Percentiles rank a stretch among this genome's conserved stretches.
These are phyloP conservation scores for Anguilla japonica DNA, from an alignment of 2,113 vertebrate species.

Conservation along the genomic window DNA sequence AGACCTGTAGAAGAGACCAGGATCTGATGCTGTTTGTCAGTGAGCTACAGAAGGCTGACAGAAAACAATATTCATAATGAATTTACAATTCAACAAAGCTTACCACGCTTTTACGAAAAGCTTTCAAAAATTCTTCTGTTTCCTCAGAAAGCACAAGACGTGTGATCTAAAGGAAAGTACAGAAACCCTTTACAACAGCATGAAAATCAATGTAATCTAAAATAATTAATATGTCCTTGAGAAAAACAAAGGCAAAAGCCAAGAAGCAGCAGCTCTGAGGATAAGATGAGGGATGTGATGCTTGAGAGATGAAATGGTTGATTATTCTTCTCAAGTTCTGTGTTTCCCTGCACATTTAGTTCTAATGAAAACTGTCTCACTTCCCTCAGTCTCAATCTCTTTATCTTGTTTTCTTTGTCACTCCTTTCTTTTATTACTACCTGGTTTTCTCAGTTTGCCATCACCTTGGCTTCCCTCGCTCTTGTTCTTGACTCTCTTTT, in stretches of 20 bases:
- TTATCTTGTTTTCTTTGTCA: conserved; percentile 16
- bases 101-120: conserved; percentile 58
- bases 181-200: conserved; percentile 67
- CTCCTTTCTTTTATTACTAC: conserved; percentile 17
- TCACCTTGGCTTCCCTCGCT: conserved; percentile 51
- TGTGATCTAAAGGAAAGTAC: conserved; percentile 60
- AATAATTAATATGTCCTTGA: conserved; percentile 83
- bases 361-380: conserved; percentile 60
- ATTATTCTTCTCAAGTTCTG: conserved; percentile 76
- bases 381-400: conserved; percentile 58
- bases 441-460: conserved; percentile 48
- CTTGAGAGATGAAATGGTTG: conserved; percentile 64
- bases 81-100: conserved; percentile 63
- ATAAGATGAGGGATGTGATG: conserved; percentile 52
- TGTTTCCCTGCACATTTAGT: conserved; percentile 68
- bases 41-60: background rate
- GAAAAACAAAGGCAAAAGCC: conserved; percentile 56
- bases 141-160: conserved; percentile 65
- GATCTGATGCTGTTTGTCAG: background rate
- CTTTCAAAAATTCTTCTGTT: conserved; percentile 63
- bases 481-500: conserved; percentile 9
- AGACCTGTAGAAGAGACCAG: background rate
- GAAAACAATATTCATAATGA: conserved; percentile 50
- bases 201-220: conserved; percentile 75
- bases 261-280: conserved; percentile 64